These are phyloP conservation scores for Paramormyrops kingsleyae DNA, from an alignment of 2,113 vertebrate genomes.

Conservation along the genomic window DNA sequence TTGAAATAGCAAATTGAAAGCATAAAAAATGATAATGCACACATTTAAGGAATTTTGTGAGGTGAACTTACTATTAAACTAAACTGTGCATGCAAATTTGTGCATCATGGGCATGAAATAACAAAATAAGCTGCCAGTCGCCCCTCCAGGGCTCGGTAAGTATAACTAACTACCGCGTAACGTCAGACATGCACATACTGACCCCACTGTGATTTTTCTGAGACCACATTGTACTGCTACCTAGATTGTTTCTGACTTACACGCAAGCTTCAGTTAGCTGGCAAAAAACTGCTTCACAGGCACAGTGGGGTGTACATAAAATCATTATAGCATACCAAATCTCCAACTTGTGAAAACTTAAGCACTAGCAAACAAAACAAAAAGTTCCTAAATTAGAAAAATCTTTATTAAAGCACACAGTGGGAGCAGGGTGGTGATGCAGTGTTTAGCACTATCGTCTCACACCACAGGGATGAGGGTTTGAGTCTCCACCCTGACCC, in stretches of 20 bases:
- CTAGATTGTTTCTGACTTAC: not conserved
- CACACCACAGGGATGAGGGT: not conserved
- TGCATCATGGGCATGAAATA: not conserved
- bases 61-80: not conserved
- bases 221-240: not conserved
- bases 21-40: not conserved
- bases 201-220: not conserved
- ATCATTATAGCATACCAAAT: not conserved
- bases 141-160: not conserved
- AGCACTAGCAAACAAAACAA: not conserved
- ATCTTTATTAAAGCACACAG: not conserved
- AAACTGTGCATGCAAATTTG: not conserved
- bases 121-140: not conserved
- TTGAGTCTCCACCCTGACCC: not conserved
- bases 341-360: not conserved
- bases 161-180: not conserved
- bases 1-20: not conserved
- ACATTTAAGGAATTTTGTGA: not conserved
- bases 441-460: not conserved
- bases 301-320: not conserved
- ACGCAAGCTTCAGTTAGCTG: not conserved
- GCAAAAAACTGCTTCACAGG: not conserved
- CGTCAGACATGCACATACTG: not conserved
- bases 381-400: not conserved
- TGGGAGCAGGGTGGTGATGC: not conserved